Conservation (phyloP, 92 coral and sea anemone genomes). For the Zoanthus sansibaricus region DNA sequence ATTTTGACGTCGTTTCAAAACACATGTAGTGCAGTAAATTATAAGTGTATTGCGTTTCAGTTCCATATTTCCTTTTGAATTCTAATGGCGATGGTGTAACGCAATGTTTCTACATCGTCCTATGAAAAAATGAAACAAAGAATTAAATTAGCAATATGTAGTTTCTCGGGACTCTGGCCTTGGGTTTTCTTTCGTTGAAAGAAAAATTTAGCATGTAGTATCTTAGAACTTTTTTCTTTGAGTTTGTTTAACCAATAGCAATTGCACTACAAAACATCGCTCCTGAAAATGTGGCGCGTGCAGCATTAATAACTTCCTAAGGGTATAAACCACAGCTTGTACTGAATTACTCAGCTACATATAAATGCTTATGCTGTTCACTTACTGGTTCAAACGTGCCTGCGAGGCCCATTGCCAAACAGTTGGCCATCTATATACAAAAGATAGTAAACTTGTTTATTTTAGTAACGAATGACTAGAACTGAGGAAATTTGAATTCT, state of each 20-base stretch:
- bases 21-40: too few species aligned
- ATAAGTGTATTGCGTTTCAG: too few species aligned
- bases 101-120: conserved; percentile 11
- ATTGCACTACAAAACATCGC: background rate
- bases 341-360: background rate
- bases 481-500: background rate
- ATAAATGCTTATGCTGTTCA: background rate
- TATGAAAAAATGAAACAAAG: background rate
- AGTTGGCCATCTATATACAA: background rate
- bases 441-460: background rate
- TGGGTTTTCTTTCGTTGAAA: conserved; percentile 6
- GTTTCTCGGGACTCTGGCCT: background rate
- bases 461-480: too few species aligned
- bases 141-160: background rate
- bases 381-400: conserved; percentile 1
- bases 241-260: background rate
- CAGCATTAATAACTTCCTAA: background rate
- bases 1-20: too few species aligned
- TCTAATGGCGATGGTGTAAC: conserved; percentile 4
- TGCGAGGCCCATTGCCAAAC: background rate
- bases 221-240: background rate
- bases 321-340: background rate
- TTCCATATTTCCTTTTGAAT: background rate
- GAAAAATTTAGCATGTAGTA: background rate
- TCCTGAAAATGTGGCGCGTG: too few species aligned